These are phyloP conservation scores for Diabrotica balteata DNA, from an alignment of 2,888 invertebrate genomes.

Conservation along the genomic window DNA sequence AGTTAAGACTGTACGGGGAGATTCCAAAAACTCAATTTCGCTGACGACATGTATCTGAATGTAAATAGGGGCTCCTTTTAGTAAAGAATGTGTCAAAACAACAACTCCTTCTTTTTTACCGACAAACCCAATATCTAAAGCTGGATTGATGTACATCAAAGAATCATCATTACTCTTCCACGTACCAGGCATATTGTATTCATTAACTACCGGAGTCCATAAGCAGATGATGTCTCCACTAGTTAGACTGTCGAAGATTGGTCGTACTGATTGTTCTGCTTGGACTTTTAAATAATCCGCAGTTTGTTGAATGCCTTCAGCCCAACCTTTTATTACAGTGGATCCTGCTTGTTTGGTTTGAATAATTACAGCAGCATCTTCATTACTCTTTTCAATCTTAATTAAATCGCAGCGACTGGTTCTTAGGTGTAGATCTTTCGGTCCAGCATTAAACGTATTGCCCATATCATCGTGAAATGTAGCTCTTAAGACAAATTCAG, in stretches of 20 bases:
- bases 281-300: constrained; percentile 59
- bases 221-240: constrained; percentile 66
- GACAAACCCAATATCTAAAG: constrained; percentile 57
- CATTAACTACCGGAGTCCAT: constrained; percentile 59
- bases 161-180: constrained; percentile 58
- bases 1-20: constrained; percentile 45
- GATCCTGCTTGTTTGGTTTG: constrained; percentile 61
- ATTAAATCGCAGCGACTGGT: constrained; percentile 62
- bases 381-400: constrained; percentile 57
- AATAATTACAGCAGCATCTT: constrained; percentile 61
- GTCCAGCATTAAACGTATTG: constrained; percentile 63
- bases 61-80: constrained; percentile 52
- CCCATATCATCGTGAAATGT: constrained; percentile 67
- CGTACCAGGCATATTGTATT: constrained; percentile 51
- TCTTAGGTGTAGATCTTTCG: constrained; percentile 60
- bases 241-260: constrained; percentile 56
- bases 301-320: constrained; percentile 55
- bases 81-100: constrained; percentile 53
- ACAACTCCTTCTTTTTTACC: constrained; percentile 51
- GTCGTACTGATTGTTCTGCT: constrained; percentile 57
- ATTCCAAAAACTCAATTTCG: constrained; percentile 47
- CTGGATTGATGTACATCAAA: constrained; percentile 53
- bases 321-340: constrained; percentile 64
- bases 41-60: constrained; percentile 51
- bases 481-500: constrained; percentile 59